Evolutionary conservation across 2,888 invertebrate genomes (phyloP), one percentile per base, ranked within the genome.

Genomic region (Eristalinus aeneus): DNA sequence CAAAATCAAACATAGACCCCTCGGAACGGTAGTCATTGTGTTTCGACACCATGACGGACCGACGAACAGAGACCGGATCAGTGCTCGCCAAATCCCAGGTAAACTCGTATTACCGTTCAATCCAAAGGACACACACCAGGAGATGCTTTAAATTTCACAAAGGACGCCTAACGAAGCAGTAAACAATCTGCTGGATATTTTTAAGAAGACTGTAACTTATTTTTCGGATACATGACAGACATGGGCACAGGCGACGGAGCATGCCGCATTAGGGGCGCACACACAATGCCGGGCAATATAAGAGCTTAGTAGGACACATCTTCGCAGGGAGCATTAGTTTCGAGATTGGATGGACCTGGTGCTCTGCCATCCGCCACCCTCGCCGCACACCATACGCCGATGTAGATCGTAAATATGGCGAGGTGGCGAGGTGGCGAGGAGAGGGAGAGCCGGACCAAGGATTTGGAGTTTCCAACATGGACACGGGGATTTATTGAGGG

Each of bases 381-480:
- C 4, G 11, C 22, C 11, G 0, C 22, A 23, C 32, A 31, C 65
- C 54, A 83, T 78, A 74, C 78, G 83, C 83, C 84, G 79, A 79
- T 79, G 84, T 75, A 71, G 79, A 84, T 79, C 84, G 79, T 84
- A 84, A 84, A 84, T 79, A 84, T 34, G 71, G 75, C n/a, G n/a
- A n/a, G n/a, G n/a, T n/a, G n/a, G 75, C 61, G 71, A 60, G 2
- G 22, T 39, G 54, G 71, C 65, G 79, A 78, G 69, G 64, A 77
- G 69, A 68, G 83, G 71, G 56, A 12, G 23, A 23, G 23, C 39
- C 23, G 22, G 6, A 1, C 56, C 56, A 22, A 56, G 56, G 56
- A 56, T 56, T 5, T 56, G 8, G 56, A 23, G 23, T 56, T 27
- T 22, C 56, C 4, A 22, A 23, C 56, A 23, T 56, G 56, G 16